Base-by-base conservation (phyloP, 2,797 vertebrate genomes). In the Enteromius paludinosus region DNA sequence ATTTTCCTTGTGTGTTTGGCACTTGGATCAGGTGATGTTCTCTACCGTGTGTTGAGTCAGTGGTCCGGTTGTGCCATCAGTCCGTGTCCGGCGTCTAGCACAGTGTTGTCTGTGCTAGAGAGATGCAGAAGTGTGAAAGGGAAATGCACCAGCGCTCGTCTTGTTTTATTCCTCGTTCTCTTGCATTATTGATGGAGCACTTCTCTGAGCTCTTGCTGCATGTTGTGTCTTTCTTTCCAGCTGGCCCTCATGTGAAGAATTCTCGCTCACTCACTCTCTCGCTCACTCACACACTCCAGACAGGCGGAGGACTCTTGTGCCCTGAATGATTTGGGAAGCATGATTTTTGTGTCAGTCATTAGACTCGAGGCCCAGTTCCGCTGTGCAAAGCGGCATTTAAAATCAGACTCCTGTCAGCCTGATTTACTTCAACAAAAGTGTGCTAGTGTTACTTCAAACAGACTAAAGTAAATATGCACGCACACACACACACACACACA, bases 141-240 rank as follows among this genome's bases (percentile, higher is more conserved):
- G 25, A 54, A 73, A 77, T 83, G 85, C 72, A 81, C 43, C 20
- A 76, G 54, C 4, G 74, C 79, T 65, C 65, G 9, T 71, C 82
- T 84, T 84, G 82, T 84, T 78, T 83, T 81, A 84, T 78, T 59
- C 45, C 82, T 84, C 74, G 33, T 84, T 86, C 70, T 84, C 28
- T 72, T 82, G 69, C 79, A 86, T 84, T 86, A 84, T 86, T 84
- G 74, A 86, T 86, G 47, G 47, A 62, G 66, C 25, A 68, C 68
- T 78, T 81, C 62, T 70, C 47, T 20, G 62, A 79, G 84, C 73
- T 49, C 68, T 45, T 73, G 41, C 66, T 56, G 66, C 52, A 64
- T 72, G 61, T 43, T 61, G 64, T 49, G 61, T 45, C 66, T 71
- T 66, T 74, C 25, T 71, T 68, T 45, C 52, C 38, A 68, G 47